These are phyloP conservation scores for Elachura formosa DNA, from an alignment of 2,113 vertebrate genomes.

Conservation along the genomic window DNA sequence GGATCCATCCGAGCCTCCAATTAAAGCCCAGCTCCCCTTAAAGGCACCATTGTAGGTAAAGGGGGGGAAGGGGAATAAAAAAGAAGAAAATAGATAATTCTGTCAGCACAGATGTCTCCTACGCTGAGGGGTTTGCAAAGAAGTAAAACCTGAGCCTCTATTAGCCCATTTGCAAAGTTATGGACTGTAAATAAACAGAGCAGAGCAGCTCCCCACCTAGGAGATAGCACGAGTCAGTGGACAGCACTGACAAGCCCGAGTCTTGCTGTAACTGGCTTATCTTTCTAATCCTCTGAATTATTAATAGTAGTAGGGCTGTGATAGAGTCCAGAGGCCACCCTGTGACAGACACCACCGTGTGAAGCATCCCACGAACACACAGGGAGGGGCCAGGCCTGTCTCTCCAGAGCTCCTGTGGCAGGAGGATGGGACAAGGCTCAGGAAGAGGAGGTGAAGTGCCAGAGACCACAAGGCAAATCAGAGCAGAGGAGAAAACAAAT, in stretches of 20 bases:
- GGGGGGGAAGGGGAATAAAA: rapidly evolving
- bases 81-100: slow-evolving; percentile 30
- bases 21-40: slow-evolving; percentile 20
- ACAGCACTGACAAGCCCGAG: background rate
- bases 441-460: background rate
- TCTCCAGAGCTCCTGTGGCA: rapidly evolving
- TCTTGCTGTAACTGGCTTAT: slow-evolving; percentile 9
- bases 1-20: background rate
- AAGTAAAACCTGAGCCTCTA: slow-evolving; percentile 35
- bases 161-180: slow-evolving; percentile 21
- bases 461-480: rapidly evolving
- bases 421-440: background rate
- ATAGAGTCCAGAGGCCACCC: slow-evolving; percentile 34
- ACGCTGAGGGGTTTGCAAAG: slow-evolving; percentile 20
- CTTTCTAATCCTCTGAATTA: slow-evolving; percentile 54
- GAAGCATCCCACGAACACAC: background rate
- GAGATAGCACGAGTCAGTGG: slow-evolving; percentile 1
- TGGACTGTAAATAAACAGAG: slow-evolving; percentile 43
- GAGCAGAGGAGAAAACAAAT: background rate
- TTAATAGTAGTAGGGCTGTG: slow-evolving; percentile 54
- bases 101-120: slow-evolving; percentile 57
- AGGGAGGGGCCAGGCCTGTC: background rate
- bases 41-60: background rate
- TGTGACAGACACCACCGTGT: background rate
- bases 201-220: background rate